Conservation (phyloP, 53 echinoderm and acorn worm genomes). For the Patiria pectinifera region DNA sequence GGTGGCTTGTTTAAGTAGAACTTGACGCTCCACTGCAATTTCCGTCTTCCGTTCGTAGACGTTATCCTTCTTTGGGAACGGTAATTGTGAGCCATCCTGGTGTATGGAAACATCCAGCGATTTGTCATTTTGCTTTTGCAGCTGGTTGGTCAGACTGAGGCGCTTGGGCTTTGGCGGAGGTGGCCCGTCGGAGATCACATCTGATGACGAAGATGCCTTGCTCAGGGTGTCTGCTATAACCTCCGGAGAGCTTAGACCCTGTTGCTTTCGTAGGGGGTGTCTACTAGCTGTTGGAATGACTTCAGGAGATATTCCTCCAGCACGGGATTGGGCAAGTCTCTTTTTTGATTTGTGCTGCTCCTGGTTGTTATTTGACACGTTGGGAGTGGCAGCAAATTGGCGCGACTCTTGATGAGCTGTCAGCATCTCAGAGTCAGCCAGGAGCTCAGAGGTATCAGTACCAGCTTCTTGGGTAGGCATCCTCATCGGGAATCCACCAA, state of each 20-base stretch:
- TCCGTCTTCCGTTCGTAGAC: conserved; percentile 56
- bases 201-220: neutral
- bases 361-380: conserved; percentile 58
- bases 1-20: conserved; percentile 53
- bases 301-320: conserved; percentile 41
- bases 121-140: conserved; percentile 55
- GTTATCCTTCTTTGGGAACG: neutral
- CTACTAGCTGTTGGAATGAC: neutral
- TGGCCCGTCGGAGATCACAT: neutral
- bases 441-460: conserved; percentile 40
- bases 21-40: conserved; percentile 61
- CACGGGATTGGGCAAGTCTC: neutral
- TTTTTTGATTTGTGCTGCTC: conserved; percentile 14
- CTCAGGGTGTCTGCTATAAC: conserved; percentile 30
- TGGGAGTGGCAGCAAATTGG: neutral
- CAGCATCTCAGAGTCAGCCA: conserved; percentile 4
- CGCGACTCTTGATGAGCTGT: conserved; percentile 1
- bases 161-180: conserved; percentile 61
- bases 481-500: conserved; percentile 2
- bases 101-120: neutral
- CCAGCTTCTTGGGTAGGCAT: conserved; percentile 38
- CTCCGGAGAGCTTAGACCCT: neutral
- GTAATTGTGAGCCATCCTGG: neutral
- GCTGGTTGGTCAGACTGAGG: conserved; percentile 55
- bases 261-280: neutral